Base-by-base conservation (phyloP, 2,888 invertebrate genomes). In the Spisula solida region DNA sequence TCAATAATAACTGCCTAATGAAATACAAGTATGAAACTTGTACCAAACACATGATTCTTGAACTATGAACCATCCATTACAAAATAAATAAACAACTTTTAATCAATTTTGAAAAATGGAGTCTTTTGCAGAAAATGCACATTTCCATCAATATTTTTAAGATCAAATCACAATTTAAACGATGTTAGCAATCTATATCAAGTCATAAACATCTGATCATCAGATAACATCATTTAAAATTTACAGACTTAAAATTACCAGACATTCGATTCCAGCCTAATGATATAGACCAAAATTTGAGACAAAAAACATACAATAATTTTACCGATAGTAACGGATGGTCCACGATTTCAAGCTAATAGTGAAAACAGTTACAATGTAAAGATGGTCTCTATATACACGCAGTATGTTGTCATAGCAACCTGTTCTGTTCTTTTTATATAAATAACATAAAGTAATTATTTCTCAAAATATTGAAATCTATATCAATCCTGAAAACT, bases 351-450 rank as follows among this genome's bases (percentile, higher is more conserved):
- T 34, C 34, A 31, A 60, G 34, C 75, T 75, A 75, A 75, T 66
- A 25, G 75, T 75, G 75, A 75, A 31, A 75, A 75, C 34, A 75
- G 75, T 75, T 18, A 75, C 75, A 75, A 75, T 75, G 75, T 75
- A 75, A 75, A 75, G 75, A 75, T 75, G 75, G 75, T 34, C 75
- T 75, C 75, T 75, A 75, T 70, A 34, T 75, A 75, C 10, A 34
- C 18, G 18, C 75, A 75, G 31, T 75, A 31, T 75, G 75, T 75
- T 31, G 31, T 31, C 34, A 75, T 75, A 31, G 75, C 34, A 75
- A 75, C 75, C 16, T 0, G 60, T 66, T 10, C 60, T 66, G 25
- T n/a, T n/a, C n/a, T n/a, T n/a, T n/a, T n/a, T n/a, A n/a, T n/a
- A n/a, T n/a, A n/a, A n/a, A n/a, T n/a, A n/a, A n/a, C n/a, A n/a